Conservation (phyloP, 2,888 invertebrate species). For the Hyppa rectilinea region DNA sequence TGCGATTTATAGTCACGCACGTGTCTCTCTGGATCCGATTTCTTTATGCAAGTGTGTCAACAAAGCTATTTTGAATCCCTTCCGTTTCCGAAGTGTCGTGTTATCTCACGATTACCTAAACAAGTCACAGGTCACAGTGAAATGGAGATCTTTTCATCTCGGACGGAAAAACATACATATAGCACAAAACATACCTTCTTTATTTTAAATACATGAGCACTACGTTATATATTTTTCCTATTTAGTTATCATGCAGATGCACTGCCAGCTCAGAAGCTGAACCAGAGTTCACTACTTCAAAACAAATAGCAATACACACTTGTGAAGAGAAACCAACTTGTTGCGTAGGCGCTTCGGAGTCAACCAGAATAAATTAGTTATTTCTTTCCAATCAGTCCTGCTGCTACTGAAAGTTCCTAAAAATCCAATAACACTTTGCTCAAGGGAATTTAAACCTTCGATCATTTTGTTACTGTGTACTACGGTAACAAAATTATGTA, state of each 20-base stretch:
- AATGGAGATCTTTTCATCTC: neutral
- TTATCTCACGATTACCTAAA: conserved; percentile 29
- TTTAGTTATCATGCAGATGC: neutral
- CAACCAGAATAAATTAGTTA: no score
- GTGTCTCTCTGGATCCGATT: neutral
- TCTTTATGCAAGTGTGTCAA: conserved; percentile 36
- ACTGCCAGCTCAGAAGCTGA: neutral
- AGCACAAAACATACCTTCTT: neutral
- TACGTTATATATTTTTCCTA: no score
- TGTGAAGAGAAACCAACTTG: neutral
- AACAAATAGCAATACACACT: conserved; percentile 21
- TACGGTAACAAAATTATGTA: no score
- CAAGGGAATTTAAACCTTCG: no score
- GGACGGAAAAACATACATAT: neutral
- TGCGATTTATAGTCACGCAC: neutral
- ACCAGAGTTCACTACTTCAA: no score
- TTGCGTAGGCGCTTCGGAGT: conserved; percentile 13
- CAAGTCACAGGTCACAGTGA: neutral
- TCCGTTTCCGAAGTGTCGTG: conserved; percentile 15
- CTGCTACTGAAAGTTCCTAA: no score
- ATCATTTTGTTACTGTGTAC: no score
- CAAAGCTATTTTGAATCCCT: neutral
- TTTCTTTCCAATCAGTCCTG: no score
- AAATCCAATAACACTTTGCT: no score
- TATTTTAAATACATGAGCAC: neutral